Percentiles rank a stretch among this genome's conserved stretches.
Conservation (phyloP, 2,888 invertebrate species). For the Eupithecia vulgata region DNA sequence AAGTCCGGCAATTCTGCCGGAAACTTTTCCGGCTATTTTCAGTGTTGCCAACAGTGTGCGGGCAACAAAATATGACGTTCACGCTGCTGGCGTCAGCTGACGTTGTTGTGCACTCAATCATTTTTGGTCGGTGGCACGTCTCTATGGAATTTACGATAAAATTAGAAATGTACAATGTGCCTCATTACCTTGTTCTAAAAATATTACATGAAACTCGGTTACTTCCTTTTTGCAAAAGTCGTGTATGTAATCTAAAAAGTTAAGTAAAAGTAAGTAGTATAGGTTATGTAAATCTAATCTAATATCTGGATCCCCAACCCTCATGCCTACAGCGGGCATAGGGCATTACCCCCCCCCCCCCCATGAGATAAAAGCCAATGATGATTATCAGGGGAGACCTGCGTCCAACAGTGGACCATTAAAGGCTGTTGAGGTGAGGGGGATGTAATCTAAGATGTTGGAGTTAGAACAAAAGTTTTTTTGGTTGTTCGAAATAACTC, state of each 20-base stretch:
- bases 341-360: too few species aligned
- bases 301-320: too few species aligned
- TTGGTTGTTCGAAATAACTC: background rate
- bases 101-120: slow-evolving; percentile 28
- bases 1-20: background rate
- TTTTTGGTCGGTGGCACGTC: slow-evolving; percentile 30
- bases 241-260: background rate
- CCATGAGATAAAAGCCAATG: too few species aligned
- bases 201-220: background rate
- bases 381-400: too few species aligned
- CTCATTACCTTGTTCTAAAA: background rate
- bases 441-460: background rate
- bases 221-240: background rate
- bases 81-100: background rate
- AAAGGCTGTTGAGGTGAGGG: too few species aligned
- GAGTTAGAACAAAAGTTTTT: background rate
- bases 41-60: slow-evolving; percentile 5
- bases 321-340: too few species aligned
- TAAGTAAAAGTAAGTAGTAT: too few species aligned
- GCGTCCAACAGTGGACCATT: too few species aligned
- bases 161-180: background rate
- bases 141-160: slow-evolving; percentile 4
- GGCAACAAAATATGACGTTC: slow-evolving; percentile 5
- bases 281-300: too few species aligned
- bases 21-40: background rate